Percentiles rank a stretch among this genome's conserved stretches.
Conservation (phyloP, 2,113 vertebrate species). For the Pseudopodoces humilis region DNA sequence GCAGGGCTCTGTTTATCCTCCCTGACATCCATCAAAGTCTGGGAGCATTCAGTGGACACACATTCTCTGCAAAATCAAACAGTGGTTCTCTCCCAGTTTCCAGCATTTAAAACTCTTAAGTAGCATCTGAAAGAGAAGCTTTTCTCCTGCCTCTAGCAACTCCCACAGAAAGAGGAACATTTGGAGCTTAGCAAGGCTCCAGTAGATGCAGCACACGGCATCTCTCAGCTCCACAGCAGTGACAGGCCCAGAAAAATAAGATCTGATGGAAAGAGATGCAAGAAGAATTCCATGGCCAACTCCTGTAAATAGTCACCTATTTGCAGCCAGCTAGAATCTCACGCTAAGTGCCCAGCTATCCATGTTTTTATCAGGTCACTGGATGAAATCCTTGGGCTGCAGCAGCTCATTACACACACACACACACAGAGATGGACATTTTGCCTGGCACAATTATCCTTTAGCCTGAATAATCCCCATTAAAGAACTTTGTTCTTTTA, state of each 20-base stretch:
- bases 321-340: neutral
- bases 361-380: neutral
- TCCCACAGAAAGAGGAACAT: conserved; percentile 23
- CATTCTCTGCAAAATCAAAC: neutral
- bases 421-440: neutral
- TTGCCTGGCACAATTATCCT: neutral
- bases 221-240: neutral
- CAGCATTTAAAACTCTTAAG: neutral
- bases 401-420: neutral
- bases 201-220: neutral
- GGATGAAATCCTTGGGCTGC: neutral
- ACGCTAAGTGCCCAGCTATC: neutral
- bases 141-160: neutral
- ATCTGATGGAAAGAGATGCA: neutral
- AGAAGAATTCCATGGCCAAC: neutral
- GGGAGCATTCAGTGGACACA: neutral
- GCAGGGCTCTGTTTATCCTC: neutral
- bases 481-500: neutral
- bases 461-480: neutral
- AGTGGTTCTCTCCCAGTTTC: neutral
- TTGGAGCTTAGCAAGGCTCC: neutral
- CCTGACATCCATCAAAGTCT: neutral
- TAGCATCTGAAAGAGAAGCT: neutral
- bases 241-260: neutral
- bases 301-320: neutral